phyloP scores from a whole-genome alignment of 2,888 invertebrate species.

The Drosophila nr. perissopoda region DNA sequence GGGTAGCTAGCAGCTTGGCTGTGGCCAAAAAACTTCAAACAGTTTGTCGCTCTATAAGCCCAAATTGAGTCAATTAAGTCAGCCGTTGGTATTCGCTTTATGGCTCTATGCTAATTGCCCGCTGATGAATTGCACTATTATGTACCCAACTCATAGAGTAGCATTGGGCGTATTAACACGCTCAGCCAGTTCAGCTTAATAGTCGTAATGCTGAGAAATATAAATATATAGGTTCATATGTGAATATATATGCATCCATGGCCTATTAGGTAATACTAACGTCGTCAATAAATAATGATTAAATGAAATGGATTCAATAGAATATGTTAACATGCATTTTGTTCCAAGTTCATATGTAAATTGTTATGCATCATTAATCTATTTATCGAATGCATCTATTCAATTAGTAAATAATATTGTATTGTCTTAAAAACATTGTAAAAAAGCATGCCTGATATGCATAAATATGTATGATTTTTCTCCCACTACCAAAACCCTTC shows the following conservation, averaged over 20 bases:
- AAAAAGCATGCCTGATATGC: not conserved
- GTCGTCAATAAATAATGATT: not conserved
- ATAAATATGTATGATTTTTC: not conserved
- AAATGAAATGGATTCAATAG: not conserved
- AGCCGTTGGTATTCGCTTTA: slow-evolving; percentile 36
- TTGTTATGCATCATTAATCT: not conserved
- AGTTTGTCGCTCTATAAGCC: slow-evolving; percentile 49
- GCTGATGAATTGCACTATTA: slow-evolving; percentile 64
- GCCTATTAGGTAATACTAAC: not conserved
- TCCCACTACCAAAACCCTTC: not conserved
- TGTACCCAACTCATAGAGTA: not conserved
- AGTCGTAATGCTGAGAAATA: not conserved
- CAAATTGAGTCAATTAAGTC: slow-evolving; percentile 68
- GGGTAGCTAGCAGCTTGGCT: slow-evolving; percentile 5
- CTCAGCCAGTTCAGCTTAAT: not conserved
- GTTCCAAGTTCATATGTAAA: not conserved
- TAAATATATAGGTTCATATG: not conserved
- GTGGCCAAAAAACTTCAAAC: slow-evolving; percentile 33
- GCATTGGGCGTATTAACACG: not conserved
- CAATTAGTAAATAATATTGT: not conserved
- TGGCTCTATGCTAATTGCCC: slow-evolving; percentile 62
- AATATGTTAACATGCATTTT: not conserved
- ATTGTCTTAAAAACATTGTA: not conserved
- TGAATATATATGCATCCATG: not conserved
- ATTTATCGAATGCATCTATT: not conserved